phyloP scores from a whole-genome alignment of 2,888 invertebrate genomes.

The Cerceris ruficornis region DNA sequence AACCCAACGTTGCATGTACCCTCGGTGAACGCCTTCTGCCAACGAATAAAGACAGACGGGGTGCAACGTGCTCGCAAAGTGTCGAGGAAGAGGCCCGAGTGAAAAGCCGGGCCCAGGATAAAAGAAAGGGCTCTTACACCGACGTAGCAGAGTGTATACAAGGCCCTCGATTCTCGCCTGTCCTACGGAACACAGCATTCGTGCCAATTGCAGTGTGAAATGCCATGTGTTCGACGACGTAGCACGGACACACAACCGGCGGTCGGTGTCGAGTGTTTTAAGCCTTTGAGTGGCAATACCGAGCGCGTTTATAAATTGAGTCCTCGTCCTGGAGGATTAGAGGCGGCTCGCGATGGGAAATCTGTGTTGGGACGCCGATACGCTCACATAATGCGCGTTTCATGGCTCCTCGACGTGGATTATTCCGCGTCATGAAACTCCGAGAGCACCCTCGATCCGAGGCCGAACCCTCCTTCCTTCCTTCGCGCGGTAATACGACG shows the following conservation, averaged over 20 bases:
- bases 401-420: slow-evolving; percentile 67
- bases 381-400: slow-evolving; percentile 60
- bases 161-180: slow-evolving; percentile 13
- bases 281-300: slow-evolving; percentile 74
- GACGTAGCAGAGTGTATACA: slow-evolving; percentile 35
- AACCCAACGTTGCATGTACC: not conserved
- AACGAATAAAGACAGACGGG: too few relatives aligned
- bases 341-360: slow-evolving; percentile 69
- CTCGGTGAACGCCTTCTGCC: too few relatives aligned
- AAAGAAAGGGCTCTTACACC: slow-evolving; percentile 44
- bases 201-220: slow-evolving; percentile 71
- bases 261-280: slow-evolving; percentile 73
- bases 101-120: slow-evolving; percentile 38
- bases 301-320: slow-evolving; percentile 76
- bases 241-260: slow-evolving; percentile 54
- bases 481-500: not conserved
- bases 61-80: too few relatives aligned
- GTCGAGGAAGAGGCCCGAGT: not conserved
- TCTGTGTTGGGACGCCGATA: slow-evolving; percentile 65
- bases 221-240: slow-evolving; percentile 64
- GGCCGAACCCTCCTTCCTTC: not conserved
- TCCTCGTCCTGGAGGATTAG: slow-evolving; percentile 75
- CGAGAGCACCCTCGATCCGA: slow-evolving; percentile 50
- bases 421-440: slow-evolving; percentile 73
- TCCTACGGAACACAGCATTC: slow-evolving; percentile 47